Base-by-base conservation (phyloP, 2,888 invertebrate species). In the Bruchidius siliquastri region DNA sequence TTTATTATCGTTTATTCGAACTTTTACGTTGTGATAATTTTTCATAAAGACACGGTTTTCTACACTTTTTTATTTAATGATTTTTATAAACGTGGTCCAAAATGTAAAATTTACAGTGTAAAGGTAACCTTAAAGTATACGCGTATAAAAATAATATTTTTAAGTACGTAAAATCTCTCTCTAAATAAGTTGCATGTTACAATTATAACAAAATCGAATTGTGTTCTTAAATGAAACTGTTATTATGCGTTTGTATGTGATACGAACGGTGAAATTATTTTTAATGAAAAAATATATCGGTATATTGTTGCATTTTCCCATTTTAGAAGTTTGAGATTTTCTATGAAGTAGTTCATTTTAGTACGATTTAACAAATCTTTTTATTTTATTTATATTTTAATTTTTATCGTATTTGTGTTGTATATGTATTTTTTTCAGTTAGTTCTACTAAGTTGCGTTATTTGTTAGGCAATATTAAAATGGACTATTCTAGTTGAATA, bases 51-150 rank as follows among this genome's bases (percentile, higher is more conserved):
- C 81, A 81, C 80, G 76, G 74, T 74, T 75, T 77, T 74, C 73
- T 72, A 72, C 72, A 72, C 76, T 78, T 80, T 78, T 77, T 80
- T 78, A 76, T n/a, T 21, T 75, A 74, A 68, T 68, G 71, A 74
- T 74, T 69, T 77, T 74, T 73, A 79, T 76, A 80, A 80, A 79
- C 81, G 84, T 80, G 84, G 84, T 83, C 84, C 84, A 84, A 84
- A 80, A 79, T 78, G 79, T 77, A 79, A 81, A 80, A 78, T 79
- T 79, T 77, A 81, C 82, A 81, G 79, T 83, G 83, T 83, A 82
- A 81, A 79, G 75, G 76, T 80, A 81, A 82, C 81, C 80, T 80
- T 81, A 80, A 82, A 81, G 84, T 84, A 84, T 84, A 84, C 84
- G 84, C 82, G 79, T 81, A 79, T 77, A 80, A 80, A 76, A 79